Evolutionary conservation across 2,797 vertebrate species (phyloP).

Genomic region (Nasua narica): DNA sequence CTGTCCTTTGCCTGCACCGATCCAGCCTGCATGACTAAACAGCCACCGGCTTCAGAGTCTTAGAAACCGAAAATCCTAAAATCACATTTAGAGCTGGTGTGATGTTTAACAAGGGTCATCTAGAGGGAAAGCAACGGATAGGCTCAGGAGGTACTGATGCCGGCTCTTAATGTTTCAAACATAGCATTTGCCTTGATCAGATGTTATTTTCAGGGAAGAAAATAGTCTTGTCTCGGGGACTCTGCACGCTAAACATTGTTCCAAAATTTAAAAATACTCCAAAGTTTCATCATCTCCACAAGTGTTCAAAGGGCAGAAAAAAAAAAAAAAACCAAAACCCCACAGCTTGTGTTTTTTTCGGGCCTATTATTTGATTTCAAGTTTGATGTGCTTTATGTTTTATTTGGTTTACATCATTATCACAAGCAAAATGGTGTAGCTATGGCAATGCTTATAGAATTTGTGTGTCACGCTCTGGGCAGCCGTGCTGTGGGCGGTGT

Average conservation of each 20-base stretch:
- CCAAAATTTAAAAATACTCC: constrained; percentile 23
- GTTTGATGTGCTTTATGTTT: constrained; percentile 27
- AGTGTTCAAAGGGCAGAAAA: background rate
- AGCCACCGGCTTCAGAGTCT: background rate
- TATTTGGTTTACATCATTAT: background rate
- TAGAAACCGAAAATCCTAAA: constrained; percentile 44
- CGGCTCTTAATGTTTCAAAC: background rate
- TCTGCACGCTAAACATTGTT: background rate
- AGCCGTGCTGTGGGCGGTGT: background rate
- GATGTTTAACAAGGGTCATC: constrained; percentile 39
- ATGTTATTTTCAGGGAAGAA: constrained; percentile 56
- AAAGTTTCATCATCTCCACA: background rate
- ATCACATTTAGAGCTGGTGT: constrained; percentile 14
- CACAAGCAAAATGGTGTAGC: constrained; percentile 35
- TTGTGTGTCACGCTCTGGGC: background rate
- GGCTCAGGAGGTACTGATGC: background rate
- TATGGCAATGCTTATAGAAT: background rate
- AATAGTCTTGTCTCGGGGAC: background rate
- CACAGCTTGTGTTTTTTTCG: background rate
- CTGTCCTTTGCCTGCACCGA: background rate
- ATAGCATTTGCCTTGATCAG: constrained; percentile 18
- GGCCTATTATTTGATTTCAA: background rate
- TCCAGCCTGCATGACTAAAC: background rate
- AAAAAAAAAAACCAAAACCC: too few species aligned
- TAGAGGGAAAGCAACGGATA: constrained; percentile 24